Evolutionary conservation across 2,888 invertebrate genomes (phyloP).

Genomic region (Dryococelus australis): DNA sequence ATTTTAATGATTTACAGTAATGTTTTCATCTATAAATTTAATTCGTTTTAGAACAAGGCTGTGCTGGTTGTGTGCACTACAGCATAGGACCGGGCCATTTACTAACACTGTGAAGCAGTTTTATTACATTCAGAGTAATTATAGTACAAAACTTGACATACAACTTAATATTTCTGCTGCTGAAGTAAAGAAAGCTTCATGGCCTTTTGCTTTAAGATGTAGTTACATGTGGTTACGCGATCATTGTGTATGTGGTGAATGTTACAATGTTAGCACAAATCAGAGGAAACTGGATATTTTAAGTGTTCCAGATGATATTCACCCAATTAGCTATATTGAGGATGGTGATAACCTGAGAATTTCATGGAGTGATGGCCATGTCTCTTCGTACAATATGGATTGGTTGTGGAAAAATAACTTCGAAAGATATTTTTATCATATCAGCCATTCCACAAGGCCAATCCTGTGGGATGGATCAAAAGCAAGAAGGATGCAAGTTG

Average conservation of each 20-base stretch:
- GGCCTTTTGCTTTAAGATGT: conserved; percentile 51
- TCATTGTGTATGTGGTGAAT: conserved; percentile 67
- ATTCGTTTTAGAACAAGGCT: neutral
- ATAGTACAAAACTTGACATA: neutral
- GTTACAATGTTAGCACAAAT: conserved; percentile 66
- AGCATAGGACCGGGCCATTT: neutral
- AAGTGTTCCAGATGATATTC: conserved; percentile 62
- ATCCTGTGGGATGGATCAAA: conserved; percentile 62
- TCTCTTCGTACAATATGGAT: conserved; percentile 61
- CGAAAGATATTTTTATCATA: conserved; percentile 34
- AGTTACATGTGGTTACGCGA: conserved; percentile 67
- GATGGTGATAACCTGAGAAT: conserved; percentile 52
- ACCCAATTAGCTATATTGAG: conserved; percentile 55
- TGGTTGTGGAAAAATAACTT: conserved; percentile 60
- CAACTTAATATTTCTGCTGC: neutral
- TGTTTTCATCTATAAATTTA: neutral
- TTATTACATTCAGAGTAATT: neutral
- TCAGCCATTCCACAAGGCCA: conserved; percentile 42
- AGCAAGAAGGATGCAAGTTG: conserved; percentile 55
- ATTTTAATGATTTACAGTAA: neutral
- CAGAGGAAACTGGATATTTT: conserved; percentile 68
- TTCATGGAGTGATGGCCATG: conserved; percentile 67
- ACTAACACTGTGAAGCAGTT: neutral
- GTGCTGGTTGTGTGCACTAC: neutral
- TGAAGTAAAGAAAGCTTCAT: conserved; percentile 24